Evolutionary conservation across 2,888 invertebrate genomes (phyloP), one percentile per base, ranked within the genome.

Genomic region (Limnephilus marmoratus): DNA sequence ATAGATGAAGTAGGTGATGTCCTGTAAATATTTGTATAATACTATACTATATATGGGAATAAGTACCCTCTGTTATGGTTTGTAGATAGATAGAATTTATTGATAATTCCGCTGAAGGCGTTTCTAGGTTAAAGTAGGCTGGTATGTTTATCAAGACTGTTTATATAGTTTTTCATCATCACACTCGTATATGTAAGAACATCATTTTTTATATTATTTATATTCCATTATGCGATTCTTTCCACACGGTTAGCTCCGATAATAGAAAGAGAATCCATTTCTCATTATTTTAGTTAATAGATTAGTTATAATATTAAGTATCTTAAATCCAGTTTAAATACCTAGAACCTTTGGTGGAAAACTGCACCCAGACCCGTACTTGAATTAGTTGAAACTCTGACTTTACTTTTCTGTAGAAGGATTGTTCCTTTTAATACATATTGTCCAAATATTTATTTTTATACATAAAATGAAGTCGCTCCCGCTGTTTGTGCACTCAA

Each of bases 21-120:
- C 24, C 5, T 83, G 83, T 83, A 83, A 15, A 83, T 83, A 83
- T 11, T 83, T 83, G 83, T 83, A 83, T n/a, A 31, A 83, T 83
- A 83, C 24, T 34, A 37, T 31, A 31, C 1, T 31, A 31, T 83
- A 18, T 34, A 31, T 83, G 18, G 18, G 37, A 31, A 83, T 37
- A 37, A 83, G 31, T 83, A 29, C 83, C 34, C 37, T 2, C 24
- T 83, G 37, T 41, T 83, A 37, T 83, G 37, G 34, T 37, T 83
- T 83, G 83, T 83, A 83, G 83, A 83, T 83, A 83, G 34, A 37
- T 24, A 37, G 37, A 83, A 34, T 83, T 83, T 83, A 83, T 83
- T 83, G 31, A 37, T 83, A 83, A 83, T 83, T 83, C 83, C 24
- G 34, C 24, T 83, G 9, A 83, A 37, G 37, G 24, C n/a, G 83